Conservation (phyloP, 2,113 vertebrate genomes). For the Anseranas semipalmata region DNA sequence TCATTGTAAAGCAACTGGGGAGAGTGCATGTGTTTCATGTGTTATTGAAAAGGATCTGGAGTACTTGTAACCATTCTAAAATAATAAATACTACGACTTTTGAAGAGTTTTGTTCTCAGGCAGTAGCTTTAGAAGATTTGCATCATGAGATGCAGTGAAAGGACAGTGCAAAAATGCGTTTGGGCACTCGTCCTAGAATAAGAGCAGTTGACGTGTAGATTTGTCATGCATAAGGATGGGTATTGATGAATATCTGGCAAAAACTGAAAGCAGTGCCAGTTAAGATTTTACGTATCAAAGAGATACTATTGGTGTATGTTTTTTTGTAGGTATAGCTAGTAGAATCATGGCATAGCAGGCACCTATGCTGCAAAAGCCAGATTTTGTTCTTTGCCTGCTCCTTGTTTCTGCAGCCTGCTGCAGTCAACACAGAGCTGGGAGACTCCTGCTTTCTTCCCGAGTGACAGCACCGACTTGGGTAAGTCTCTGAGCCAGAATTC, state of each 20-base stretch:
- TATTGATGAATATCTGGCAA: not conserved
- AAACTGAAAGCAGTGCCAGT: not conserved
- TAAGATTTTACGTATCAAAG: not conserved
- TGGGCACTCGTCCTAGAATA: not conserved
- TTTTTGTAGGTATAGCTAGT: not conserved
- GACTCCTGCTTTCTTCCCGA: not conserved
- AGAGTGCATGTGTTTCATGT: not conserved
- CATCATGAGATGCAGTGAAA: not conserved
- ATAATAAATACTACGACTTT: not conserved
- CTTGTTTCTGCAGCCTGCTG: not conserved
- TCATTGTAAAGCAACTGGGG: not conserved
- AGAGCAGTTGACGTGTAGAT: not conserved
- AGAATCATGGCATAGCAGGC: not conserved
- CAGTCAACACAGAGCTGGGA: not conserved
- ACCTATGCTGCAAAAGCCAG: not conserved
- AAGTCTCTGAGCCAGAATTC: not conserved
- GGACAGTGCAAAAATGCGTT: not conserved
- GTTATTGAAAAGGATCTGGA: not conserved
- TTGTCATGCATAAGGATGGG: not conserved
- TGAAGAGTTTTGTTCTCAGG: not conserved
- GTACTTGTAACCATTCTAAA: not conserved
- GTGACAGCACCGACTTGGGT: not conserved
- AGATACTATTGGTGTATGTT: no score
- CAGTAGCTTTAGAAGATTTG: not conserved
- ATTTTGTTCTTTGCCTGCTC: not conserved